Conservation (phyloP, 2,113 vertebrate species). For the Rhinoptilus africanus region DNA sequence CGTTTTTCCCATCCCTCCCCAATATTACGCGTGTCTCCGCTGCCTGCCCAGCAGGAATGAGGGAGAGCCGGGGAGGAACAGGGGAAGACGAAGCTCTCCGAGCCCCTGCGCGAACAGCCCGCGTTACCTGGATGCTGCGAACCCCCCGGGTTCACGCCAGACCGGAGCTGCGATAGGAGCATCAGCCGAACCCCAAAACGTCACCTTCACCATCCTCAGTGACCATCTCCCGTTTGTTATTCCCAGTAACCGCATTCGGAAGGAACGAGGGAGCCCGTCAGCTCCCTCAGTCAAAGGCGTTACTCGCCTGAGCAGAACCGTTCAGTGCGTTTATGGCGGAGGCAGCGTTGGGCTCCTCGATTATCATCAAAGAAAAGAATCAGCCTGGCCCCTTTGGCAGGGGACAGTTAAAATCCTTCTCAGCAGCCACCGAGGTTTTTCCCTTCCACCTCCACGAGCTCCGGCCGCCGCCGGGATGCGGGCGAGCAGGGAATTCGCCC, state of each 20-base stretch:
- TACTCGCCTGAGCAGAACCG: not conserved
- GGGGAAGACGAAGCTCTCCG: not conserved
- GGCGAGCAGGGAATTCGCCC: rapidly evolving
- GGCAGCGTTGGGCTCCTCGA: not conserved
- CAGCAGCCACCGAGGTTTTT: not conserved
- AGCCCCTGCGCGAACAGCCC: not conserved
- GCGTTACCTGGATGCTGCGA: rapidly evolving
- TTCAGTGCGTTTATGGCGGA: rapidly evolving
- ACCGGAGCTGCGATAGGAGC: not conserved
- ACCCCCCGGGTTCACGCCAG: not conserved
- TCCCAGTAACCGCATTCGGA: not conserved
- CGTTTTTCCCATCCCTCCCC: not conserved
- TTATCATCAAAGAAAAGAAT: not conserved
- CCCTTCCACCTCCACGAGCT: not conserved
- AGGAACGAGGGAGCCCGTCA: rapidly evolving
- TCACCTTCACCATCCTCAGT: not conserved
- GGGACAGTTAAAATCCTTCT: not conserved
- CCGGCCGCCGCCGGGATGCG: rapidly evolving
- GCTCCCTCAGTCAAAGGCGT: not conserved
- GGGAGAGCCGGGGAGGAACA: not conserved
- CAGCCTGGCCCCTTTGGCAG: not conserved
- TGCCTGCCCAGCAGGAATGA: not conserved
- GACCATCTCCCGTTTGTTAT: rapidly evolving
- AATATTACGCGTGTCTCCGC: rapidly evolving
- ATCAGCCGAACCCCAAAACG: rapidly evolving